Conservation (phyloP, 2,113 vertebrate genomes). For the Myotis davidii region DNA sequence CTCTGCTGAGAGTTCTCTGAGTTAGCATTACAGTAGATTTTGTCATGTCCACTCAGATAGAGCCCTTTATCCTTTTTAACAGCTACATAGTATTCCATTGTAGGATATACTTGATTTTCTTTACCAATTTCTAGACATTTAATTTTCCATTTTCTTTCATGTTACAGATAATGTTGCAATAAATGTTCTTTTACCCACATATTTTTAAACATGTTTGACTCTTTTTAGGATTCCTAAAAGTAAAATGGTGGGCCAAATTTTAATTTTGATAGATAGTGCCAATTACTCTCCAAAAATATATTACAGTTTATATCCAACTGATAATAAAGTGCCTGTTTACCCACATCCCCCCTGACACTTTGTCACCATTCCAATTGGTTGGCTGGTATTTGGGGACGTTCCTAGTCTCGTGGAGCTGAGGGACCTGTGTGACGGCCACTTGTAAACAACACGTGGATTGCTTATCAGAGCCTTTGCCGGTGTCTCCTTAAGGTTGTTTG, state of each 20-base stretch:
- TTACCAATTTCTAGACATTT: background rate
- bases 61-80: background rate
- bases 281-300: background rate
- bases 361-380: background rate
- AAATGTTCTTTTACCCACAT: background rate
- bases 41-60: background rate
- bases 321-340: background rate
- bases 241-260: background rate
- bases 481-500: background rate
- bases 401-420: background rate
- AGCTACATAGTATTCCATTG: background rate
- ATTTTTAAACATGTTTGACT: background rate
- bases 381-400: background rate
- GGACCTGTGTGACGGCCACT: fast-evolving
- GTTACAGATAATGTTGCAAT: background rate
- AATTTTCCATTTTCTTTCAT: background rate
- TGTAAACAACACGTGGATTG: fast-evolving
- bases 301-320: background rate
- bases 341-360: background rate
- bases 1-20: background rate
- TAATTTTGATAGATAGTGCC: background rate
- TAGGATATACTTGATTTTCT: background rate
- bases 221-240: background rate
- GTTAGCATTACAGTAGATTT: background rate
- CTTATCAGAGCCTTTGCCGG: background rate